These are phyloP conservation scores for Conops quadrifasciatus DNA, from an alignment of 2,888 invertebrate species.

Conservation along the genomic window DNA sequence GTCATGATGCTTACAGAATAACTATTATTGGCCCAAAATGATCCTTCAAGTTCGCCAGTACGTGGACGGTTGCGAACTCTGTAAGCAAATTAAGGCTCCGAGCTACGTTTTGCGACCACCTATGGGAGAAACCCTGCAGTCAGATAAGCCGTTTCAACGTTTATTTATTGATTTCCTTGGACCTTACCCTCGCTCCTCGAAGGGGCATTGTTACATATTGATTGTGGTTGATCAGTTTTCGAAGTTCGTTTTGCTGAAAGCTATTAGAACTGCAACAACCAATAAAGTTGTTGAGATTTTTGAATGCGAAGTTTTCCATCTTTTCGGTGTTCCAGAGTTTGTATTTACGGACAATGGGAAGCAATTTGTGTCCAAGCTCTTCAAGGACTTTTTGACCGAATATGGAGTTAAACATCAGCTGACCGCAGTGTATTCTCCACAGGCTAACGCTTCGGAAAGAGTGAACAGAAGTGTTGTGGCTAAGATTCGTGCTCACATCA, in stretches of 20 bases:
- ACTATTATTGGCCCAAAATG: no score
- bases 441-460: constrained; percentile 15
- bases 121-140: constrained; percentile 2
- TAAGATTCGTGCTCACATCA: no score
- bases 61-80: no score
- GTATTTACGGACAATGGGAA: constrained; percentile 17
- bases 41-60: no score
- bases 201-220: constrained; percentile 34
- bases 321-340: constrained; percentile 15
- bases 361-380: constrained; percentile 5
- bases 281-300: constrained; percentile 16
- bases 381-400: neutral
- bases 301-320: constrained; percentile 1
- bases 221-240: constrained; percentile 39
- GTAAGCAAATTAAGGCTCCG: no score
- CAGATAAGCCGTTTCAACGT: constrained; percentile 16
- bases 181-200: constrained; percentile 24
- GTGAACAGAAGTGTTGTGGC: neutral
- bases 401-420: neutral
- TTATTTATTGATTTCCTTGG: constrained; percentile 19
- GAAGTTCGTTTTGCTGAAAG: constrained; percentile 36
- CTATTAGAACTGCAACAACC: constrained; percentile 18
- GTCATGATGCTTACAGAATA: no score
- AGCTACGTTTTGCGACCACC: no score
- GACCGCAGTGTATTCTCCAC: constrained; percentile 22